Base-by-base conservation (phyloP, 1,140 invertebrate genomes). In the Sipha flava region DNA sequence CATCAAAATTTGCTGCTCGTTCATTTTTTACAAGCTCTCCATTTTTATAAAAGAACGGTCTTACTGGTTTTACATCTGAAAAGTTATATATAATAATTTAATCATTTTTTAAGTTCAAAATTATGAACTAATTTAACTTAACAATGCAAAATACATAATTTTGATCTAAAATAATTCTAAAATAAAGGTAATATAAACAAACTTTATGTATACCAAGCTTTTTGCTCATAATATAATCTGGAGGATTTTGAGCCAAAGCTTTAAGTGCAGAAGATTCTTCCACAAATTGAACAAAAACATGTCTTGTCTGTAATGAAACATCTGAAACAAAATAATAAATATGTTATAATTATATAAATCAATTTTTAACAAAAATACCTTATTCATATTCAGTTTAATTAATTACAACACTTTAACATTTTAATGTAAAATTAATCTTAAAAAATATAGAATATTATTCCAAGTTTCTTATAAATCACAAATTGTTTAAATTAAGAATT, bases 241-340 rank as follows among this genome's bases (percentile, higher is more conserved):
- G 90, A 85, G 91, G 88, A 81, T 92, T 90, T 80, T 89, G 88
- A 66, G 88, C 84, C 34, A 94, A 92, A 70, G 93, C 93, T 81
- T 88, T 88, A 72, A 90, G 88, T 6, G 93, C 94, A 84, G 90
- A 87, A 26, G 88, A 87, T 83, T 95, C 93, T 52, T 88, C 87
- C 68, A 91, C 91, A 87, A 91, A 95, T 83, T 96, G 94, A 7
- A 95, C 90, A 86, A 95, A 96, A 49, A 92, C 94, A 87, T 94
- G 95, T 31, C 92, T 90, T 82, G 90, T 89, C 82, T 93, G 92
- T 23, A 93, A 86, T 14, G 91, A 85, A 3, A 93, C 88, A 5
- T 91, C 93, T 83, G 91, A 83, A 81, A 93, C n/a, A 43, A 62
- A 5, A 37, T 47, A 18, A 52, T 21, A 52, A 21, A 21, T 1